Conservation (phyloP, 2,888 invertebrate genomes). For the Eristalinus aeneus region DNA sequence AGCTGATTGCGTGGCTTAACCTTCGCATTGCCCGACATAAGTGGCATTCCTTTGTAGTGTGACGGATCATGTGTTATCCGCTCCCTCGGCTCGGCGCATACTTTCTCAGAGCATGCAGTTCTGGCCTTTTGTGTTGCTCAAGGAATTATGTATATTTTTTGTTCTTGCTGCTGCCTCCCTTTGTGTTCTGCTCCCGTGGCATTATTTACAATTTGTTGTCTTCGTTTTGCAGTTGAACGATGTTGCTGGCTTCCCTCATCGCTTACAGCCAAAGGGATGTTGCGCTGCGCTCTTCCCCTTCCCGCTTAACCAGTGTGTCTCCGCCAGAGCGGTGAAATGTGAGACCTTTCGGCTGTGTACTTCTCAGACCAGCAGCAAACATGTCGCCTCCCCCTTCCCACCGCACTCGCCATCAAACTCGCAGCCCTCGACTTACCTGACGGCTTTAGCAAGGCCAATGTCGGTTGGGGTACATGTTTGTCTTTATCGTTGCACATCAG, state of each 20-base stretch:
- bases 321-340: constrained; percentile 43
- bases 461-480: constrained; percentile 37
- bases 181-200: constrained; percentile 44
- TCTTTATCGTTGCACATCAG: constrained; percentile 46
- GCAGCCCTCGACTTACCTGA: constrained; percentile 23
- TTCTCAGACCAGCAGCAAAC: constrained; percentile 54
- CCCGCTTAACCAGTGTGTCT: neutral
- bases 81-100: constrained; percentile 42
- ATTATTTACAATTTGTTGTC: constrained; percentile 34
- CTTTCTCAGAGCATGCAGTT: constrained; percentile 35
- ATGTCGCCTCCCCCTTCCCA: neutral
- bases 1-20: constrained; percentile 70
- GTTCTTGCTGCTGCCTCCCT: constrained; percentile 5
- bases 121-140: constrained; percentile 52
- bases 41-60: constrained; percentile 62
- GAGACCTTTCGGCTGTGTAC: constrained; percentile 52
- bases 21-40: constrained; percentile 67
- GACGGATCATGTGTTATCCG: constrained; percentile 65
- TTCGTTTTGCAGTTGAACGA: constrained; percentile 27
- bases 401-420: neutral
- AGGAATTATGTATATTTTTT: constrained; percentile 47
- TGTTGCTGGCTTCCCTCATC: constrained; percentile 58
- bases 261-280: constrained; percentile 56
- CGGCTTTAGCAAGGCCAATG: constrained; percentile 7
- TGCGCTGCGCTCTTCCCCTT: too few relatives aligned